These are phyloP conservation scores for Tribolium castaneum DNA, from an alignment of 1,140 invertebrate genomes.

Conservation along the genomic window DNA sequence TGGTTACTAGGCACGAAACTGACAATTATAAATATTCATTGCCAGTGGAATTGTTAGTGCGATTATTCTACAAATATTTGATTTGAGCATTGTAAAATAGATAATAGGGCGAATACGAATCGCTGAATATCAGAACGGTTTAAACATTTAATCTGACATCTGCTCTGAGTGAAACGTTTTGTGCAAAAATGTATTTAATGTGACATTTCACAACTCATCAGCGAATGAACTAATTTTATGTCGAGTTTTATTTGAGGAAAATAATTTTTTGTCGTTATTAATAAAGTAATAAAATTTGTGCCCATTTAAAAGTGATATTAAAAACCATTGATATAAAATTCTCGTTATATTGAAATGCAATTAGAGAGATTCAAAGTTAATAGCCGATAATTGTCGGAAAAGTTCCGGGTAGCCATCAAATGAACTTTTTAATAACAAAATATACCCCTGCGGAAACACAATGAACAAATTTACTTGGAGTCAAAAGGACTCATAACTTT, in stretches of 20 bases:
- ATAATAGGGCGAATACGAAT: background rate
- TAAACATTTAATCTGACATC: background rate
- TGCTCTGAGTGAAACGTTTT: background rate
- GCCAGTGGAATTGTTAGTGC: background rate
- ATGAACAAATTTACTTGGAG: background rate
- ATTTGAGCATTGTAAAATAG: background rate
- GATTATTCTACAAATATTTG: background rate
- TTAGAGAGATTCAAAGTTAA: conserved; percentile 7
- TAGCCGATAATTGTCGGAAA: background rate
- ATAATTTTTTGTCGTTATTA: too few relatives aligned
- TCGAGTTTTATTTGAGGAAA: too few relatives aligned
- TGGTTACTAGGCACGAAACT: background rate
- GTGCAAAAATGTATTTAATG: background rate
- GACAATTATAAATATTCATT: background rate
- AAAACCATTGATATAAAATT: conserved; percentile 5
- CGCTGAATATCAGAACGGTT: background rate
- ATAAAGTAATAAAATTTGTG: too few relatives aligned
- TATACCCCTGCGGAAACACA: background rate
- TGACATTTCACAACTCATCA: background rate
- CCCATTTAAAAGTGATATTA: background rate
- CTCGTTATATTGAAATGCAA: background rate
- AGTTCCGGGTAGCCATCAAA: background rate
- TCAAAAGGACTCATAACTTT: conserved; percentile 6
- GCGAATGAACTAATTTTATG: background rate
- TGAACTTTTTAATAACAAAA: conserved; percentile 32